Evolutionary conservation across 2,113 vertebrate species (phyloP).

Genomic region (Triplophysa rosa): DNA sequence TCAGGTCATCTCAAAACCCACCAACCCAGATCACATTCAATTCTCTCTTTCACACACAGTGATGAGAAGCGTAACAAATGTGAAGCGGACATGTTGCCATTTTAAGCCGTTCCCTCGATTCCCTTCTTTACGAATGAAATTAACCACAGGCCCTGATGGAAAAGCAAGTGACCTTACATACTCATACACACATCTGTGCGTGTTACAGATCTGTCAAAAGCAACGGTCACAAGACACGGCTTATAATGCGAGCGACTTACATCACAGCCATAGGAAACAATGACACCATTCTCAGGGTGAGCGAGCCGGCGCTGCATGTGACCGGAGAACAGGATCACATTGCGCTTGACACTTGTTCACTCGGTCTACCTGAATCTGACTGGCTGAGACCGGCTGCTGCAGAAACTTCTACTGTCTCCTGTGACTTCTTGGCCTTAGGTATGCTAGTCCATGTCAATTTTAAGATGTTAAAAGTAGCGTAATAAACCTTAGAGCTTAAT

Average conservation of each 20-base stretch:
- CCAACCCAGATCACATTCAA: too few relatives aligned
- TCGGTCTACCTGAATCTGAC: conserved; percentile 4
- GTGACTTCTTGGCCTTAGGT: neutral
- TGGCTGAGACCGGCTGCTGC: neutral
- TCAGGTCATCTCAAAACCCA: too few relatives aligned
- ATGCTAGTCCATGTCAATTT: neutral
- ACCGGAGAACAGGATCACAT: conserved; percentile 29
- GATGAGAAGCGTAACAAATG: too few relatives aligned
- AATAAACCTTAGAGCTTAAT: neutral
- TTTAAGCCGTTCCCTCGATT: neutral
- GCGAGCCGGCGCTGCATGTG: conserved; percentile 51
- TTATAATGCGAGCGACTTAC: conserved; percentile 60
- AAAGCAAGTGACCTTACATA: conserved; percentile 3
- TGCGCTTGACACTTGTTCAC: neutral
- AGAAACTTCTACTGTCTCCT: neutral
- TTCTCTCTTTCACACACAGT: neutral
- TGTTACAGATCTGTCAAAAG: conserved; percentile 19
- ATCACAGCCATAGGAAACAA: conserved; percentile 66
- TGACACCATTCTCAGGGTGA: conserved; percentile 63
- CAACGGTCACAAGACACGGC: conserved; percentile 69
- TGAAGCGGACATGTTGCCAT: neutral
- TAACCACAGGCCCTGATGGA: neutral
- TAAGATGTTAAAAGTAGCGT: neutral
- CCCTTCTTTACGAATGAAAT: neutral
- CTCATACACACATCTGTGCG: conserved; percentile 8